A percentile compares a stretch with the other conserved stretches of the same genome.
Evolutionary conservation across 2,888 invertebrate species (phyloP).

Genomic region (Thymelicus sylvestris): DNA sequence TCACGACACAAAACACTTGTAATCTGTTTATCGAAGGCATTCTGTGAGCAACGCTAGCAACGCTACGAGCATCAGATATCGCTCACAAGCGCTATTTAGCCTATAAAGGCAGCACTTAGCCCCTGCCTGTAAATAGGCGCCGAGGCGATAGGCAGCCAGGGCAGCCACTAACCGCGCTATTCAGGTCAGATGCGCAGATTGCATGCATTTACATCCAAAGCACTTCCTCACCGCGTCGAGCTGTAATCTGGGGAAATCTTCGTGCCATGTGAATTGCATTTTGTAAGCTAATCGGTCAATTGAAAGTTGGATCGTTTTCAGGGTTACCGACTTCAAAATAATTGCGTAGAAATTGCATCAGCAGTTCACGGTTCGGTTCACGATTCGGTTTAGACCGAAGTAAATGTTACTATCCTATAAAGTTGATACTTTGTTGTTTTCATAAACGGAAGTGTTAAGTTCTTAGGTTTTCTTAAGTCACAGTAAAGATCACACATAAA

Average conservation of each 20-base stretch:
- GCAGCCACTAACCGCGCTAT: slow-evolving; percentile 17
- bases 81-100: slow-evolving; percentile 4
- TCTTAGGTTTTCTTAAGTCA: too few species aligned
- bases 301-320: slow-evolving; percentile 2
- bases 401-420: too few species aligned
- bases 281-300: slow-evolving; percentile 11
- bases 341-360: too few species aligned
- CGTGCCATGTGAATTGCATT: slow-evolving; percentile 4
- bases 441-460: too few species aligned
- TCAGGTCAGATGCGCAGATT: slow-evolving; percentile 27
- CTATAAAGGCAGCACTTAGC: slow-evolving; percentile 15
- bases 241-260: slow-evolving; percentile 12
- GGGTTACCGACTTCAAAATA: too few species aligned
- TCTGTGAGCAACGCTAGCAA: not conserved
- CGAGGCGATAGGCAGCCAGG: slow-evolving; percentile 10
- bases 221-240: slow-evolving; percentile 12
- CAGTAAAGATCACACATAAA: too few species aligned
- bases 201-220: slow-evolving; percentile 23
- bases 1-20: not conserved
- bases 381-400: too few species aligned
- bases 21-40: slow-evolving; percentile 1
- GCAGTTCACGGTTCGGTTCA: too few species aligned
- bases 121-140: slow-evolving; percentile 13
- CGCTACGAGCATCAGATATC: slow-evolving; percentile 14
- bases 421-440: too few species aligned